Conservation (phyloP, 2,113 vertebrate genomes). For the Seriola dumerili region DNA sequence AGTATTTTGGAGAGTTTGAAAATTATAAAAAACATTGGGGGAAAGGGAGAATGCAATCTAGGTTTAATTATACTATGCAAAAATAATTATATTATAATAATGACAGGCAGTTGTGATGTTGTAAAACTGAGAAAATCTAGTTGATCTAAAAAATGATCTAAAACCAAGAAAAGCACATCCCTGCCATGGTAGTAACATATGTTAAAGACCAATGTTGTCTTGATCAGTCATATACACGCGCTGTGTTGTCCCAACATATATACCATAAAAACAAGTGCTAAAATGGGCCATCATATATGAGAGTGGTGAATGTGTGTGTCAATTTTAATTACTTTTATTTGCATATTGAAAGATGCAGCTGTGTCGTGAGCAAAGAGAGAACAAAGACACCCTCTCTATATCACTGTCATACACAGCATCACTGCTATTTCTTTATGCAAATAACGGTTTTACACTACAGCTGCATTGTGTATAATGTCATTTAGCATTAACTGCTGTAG, state of each 20-base stretch:
- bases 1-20: not conserved
- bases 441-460: not conserved
- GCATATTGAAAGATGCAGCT: slow-evolving; percentile 25
- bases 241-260: not conserved
- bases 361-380: not conserved
- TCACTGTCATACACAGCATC: slow-evolving; percentile 8
- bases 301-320: slow-evolving; percentile 2
- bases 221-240: not conserved
- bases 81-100: not conserved
- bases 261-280: not conserved
- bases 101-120: no score
- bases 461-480: not conserved
- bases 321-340: slow-evolving; percentile 42
- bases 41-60: not conserved
- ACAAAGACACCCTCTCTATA: not conserved
- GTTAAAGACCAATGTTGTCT: not conserved
- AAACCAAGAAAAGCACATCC: not conserved
- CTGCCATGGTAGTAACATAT: not conserved
- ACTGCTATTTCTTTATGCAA: not conserved
- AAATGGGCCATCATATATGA: not conserved
- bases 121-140: no score
- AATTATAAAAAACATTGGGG: not conserved
- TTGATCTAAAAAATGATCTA: no score
- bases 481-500: not conserved
- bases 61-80: no score